Evolutionary conservation across 2,797 vertebrate species (phyloP).

Genomic region (Bufotes viridis): DNA sequence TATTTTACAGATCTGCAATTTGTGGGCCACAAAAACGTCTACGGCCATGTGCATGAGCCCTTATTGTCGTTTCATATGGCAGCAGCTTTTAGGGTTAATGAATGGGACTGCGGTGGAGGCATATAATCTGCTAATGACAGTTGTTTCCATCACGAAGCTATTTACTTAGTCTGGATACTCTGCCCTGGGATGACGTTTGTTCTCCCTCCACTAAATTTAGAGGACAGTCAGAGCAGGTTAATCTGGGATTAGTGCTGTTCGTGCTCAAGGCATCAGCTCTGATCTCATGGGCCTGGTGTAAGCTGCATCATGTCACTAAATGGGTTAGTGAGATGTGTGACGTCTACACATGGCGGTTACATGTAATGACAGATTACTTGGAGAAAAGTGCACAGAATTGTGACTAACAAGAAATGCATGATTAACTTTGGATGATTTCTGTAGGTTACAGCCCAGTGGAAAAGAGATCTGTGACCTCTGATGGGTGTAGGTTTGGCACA

Average conservation of each 20-base stretch:
- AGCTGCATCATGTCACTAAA: background rate
- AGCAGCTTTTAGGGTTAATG: background rate
- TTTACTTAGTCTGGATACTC: slow-evolving; percentile 1
- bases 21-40: too few relatives aligned
- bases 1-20: too few relatives aligned
- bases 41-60: too few relatives aligned
- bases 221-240: slow-evolving; percentile 27
- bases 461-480: background rate
- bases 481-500: too few relatives aligned
- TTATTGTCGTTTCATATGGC: background rate
- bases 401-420: background rate
- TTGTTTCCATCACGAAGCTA: background rate
- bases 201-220: slow-evolving; percentile 28
- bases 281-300: background rate
- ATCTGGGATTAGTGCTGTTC: slow-evolving; percentile 44
- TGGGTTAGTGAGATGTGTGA: background rate
- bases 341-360: background rate
- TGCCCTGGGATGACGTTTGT: background rate
- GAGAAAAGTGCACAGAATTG: background rate
- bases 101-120: background rate
- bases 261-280: background rate
- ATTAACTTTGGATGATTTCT: background rate
- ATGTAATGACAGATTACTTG: background rate
- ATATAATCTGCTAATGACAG: background rate
- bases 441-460: background rate